These are phyloP conservation scores for Limnephilus lunatus DNA, from an alignment of 2,888 invertebrate species.

Conservation along the genomic window DNA sequence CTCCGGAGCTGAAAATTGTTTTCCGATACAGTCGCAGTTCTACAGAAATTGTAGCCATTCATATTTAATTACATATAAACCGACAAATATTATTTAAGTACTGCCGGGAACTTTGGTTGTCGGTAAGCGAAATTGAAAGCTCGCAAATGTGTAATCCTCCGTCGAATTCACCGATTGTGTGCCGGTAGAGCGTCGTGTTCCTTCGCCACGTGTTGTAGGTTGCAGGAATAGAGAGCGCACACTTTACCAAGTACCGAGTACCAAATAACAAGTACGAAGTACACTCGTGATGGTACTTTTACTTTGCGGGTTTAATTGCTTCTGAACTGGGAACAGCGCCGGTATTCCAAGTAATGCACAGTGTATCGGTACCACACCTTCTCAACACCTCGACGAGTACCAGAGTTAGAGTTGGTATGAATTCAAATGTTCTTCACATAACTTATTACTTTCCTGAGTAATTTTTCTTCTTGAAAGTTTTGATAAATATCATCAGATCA, in stretches of 20 bases:
- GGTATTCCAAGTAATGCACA: neutral
- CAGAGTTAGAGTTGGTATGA: neutral
- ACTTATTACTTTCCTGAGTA: too few species aligned
- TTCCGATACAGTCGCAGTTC: slow-evolving; percentile 34
- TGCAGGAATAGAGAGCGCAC: neutral
- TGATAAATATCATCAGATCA: too few species aligned
- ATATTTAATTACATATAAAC: slow-evolving; percentile 56
- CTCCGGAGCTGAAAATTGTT: slow-evolving; percentile 30
- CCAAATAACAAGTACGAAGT: neutral
- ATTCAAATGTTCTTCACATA: too few species aligned
- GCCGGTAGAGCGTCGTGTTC: neutral
- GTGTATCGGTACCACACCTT: neutral
- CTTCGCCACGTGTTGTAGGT: neutral
- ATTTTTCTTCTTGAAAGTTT: too few species aligned
- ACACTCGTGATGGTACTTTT: neutral
- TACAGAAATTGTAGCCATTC: slow-evolving; percentile 39
- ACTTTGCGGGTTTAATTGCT: slow-evolving; percentile 26
- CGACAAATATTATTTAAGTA: slow-evolving; percentile 59
- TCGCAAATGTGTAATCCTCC: slow-evolving; percentile 33
- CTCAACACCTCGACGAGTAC: neutral
- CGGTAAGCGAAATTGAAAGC: slow-evolving; percentile 54
- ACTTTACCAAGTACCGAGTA: neutral
- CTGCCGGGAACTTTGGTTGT: slow-evolving; percentile 36
- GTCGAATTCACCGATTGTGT: neutral
- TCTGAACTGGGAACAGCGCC: neutral